Evolutionary conservation across 2,888 invertebrate species (phyloP), one percentile per base, ranked within the genome.

Genomic region (Bedellia somnulentella): DNA sequence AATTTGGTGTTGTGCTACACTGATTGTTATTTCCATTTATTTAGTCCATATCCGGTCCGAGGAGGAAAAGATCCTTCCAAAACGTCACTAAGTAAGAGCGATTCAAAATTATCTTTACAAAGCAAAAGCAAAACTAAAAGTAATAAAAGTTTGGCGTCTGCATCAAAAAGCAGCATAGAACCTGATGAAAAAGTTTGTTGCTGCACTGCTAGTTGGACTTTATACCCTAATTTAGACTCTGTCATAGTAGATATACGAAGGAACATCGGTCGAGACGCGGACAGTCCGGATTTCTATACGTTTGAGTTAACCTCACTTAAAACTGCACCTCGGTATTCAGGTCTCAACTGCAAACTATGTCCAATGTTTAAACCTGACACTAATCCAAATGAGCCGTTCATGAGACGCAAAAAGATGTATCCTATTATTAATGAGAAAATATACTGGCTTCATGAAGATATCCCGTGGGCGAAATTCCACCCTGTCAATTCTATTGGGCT

Each of bases 1-100:
- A 80, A 79, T 39, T 68, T 79, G 49, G 81, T 81, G 0, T 49
- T 85, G 13, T 80, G 79, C 37, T 75, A 77, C 35, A 51, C 55
- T 1, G 79, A 80, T 25, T 78, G 79, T 6, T 71, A 55, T 31
- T 82, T 62, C 39, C 82, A 85, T 43, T 45, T 85, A 2, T 86
- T 85, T 42, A 83, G 85, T 49, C 79, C 85, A 0, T 83, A 83
- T 40, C 50, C 60, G 2, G 58, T 75, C 4, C 57, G 60, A 1
- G n/a, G n/a, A n/a, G n/a, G n/a, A n/a, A 18, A 18, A 9, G 18
- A 18, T 18, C 5, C 18, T 9, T 18, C 18, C 5, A 37, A 35
- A 5, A 57, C 58, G 18, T 44, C 52, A 1, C 46, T 45, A 2
- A 37, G 37, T 0, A 25, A 27, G 36, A 37, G 32, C 9, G 25